A percentile compares a stretch with the other conserved stretches of the same genome.
phyloP scores from a whole-genome alignment of 2,888 invertebrate species.

The Noctua pronuba region DNA sequence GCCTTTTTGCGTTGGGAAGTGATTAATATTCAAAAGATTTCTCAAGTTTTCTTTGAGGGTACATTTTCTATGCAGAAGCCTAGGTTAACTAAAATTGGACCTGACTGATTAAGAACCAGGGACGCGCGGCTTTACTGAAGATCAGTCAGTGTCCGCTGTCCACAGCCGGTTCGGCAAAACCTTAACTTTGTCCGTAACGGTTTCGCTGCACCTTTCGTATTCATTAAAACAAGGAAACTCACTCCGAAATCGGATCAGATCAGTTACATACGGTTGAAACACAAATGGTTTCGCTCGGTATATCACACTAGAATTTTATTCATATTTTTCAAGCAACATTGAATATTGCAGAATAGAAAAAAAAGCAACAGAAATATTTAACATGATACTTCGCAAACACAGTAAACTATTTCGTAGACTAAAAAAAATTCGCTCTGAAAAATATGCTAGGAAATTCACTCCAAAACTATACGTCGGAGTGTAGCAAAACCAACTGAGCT shows the following conservation, averaged over 20 bases:
- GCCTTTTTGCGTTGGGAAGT: neutral
- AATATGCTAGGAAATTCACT: slow-evolving; percentile 54
- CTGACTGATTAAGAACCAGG: neutral
- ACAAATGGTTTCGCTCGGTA: neutral
- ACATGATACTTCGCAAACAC: slow-evolving; percentile 33
- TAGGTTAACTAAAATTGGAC: neutral
- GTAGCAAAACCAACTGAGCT: slow-evolving; percentile 58
- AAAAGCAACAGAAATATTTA: slow-evolving; percentile 15
- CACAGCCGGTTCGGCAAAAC: neutral
- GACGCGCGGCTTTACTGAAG: neutral
- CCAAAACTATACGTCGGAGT: slow-evolving; percentile 42
- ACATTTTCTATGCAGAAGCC: neutral
- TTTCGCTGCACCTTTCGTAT: neutral
- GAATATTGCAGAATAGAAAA: neutral
- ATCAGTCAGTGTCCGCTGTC: neutral
- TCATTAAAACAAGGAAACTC: neutral
- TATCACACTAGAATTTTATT: neutral
- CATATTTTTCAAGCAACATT: neutral
- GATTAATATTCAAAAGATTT: neutral
- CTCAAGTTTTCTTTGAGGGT: neutral
- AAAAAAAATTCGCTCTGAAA: slow-evolving; percentile 32
- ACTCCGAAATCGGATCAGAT: neutral
- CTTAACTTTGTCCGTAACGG: neutral
- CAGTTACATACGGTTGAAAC: neutral
- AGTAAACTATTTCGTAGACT: slow-evolving; percentile 39